phyloP scores from a whole-genome alignment of 2,888 invertebrate genomes.

The Corbicula japonica region DNA sequence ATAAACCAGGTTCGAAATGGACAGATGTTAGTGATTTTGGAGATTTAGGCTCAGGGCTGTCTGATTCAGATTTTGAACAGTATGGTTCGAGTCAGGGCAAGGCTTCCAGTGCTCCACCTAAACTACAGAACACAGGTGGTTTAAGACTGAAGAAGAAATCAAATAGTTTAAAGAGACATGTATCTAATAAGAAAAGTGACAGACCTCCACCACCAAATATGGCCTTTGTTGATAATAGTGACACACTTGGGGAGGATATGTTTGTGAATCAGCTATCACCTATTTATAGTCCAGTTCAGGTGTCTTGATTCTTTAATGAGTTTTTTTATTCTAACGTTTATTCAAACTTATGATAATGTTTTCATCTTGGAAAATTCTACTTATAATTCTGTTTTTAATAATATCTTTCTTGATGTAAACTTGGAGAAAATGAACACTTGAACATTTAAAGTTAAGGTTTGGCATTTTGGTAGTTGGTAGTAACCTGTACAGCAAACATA shows the following conservation, averaged over 20 bases:
- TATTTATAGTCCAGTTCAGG: constrained; percentile 57
- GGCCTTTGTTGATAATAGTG: constrained; percentile 49
- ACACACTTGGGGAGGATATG: constrained; percentile 23
- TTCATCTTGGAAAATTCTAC: too few relatives aligned
- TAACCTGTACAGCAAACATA: too few relatives aligned
- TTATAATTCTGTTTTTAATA: too few relatives aligned
- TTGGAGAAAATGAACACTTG: too few relatives aligned
- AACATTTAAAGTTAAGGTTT: too few relatives aligned
- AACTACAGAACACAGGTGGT: constrained; percentile 42
- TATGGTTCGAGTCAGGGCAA: constrained; percentile 34
- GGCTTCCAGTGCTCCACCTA: constrained; percentile 63
- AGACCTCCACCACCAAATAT: constrained; percentile 54
- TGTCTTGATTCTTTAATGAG: constrained; percentile 35
- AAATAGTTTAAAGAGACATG: constrained; percentile 48
- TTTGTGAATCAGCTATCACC: constrained; percentile 23
- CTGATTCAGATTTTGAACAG: constrained; percentile 55
- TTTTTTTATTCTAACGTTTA: too few relatives aligned
- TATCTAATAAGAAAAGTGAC: constrained; percentile 36
- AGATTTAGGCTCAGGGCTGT: constrained; percentile 63
- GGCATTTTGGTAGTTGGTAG: too few relatives aligned
- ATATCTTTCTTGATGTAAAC: too few relatives aligned
- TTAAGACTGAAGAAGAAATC: constrained; percentile 60
- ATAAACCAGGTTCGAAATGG: constrained; percentile 19
- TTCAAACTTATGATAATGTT: too few relatives aligned
- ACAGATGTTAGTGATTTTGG: constrained; percentile 41